Evolutionary conservation across 2,113 vertebrate species (phyloP), one percentile per base, ranked within the genome.

Genomic region (Archilochus colubris): DNA sequence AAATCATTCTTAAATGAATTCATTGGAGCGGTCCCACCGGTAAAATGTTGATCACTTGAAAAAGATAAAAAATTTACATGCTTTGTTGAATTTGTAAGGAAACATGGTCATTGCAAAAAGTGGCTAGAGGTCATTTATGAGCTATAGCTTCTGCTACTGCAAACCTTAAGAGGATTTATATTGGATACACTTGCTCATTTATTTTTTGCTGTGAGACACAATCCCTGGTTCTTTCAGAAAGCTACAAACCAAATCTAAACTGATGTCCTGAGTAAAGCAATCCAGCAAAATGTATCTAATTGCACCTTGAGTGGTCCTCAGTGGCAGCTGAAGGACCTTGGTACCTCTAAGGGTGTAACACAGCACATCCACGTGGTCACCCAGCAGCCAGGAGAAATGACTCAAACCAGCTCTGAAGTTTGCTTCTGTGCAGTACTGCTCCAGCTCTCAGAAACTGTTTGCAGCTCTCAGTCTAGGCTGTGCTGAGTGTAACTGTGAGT

Each of bases 1-100:
- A 95, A 97, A 91, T 62, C 48, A 92, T 78, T 78, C 51, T 81
- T 91, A 88, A 97, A 97, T 91, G 43, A 96, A 97, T 96, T 95
- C 91, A 85, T 48, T 86, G 88, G 57, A 73, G 54, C 14, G 20
- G 44, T 96, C 66, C 91, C 18, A 18, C 40, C n/a, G 30, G 54
- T 90, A 88, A 96, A 95, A 58, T 46, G 69, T 83, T 95, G 74
- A 74, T 82, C 89, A 62, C 58, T 91, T 82, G 86, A 53, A 94
- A 96, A 67, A 80, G 80, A 86, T 67, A 76, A 94, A 92, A 92
- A 87, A 96, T 93, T 94, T 96, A 92, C 91, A 94, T 93, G 86
- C 80, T 96, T 95, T 88, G 64, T 68, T 94, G 86, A 84, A 93
- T 85, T 81, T 92, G 36, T 82, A 89, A 86, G 36, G 57, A 61